These are phyloP conservation scores for Cheilosia impressa DNA, from an alignment of 2,888 invertebrate species.

Conservation along the genomic window DNA sequence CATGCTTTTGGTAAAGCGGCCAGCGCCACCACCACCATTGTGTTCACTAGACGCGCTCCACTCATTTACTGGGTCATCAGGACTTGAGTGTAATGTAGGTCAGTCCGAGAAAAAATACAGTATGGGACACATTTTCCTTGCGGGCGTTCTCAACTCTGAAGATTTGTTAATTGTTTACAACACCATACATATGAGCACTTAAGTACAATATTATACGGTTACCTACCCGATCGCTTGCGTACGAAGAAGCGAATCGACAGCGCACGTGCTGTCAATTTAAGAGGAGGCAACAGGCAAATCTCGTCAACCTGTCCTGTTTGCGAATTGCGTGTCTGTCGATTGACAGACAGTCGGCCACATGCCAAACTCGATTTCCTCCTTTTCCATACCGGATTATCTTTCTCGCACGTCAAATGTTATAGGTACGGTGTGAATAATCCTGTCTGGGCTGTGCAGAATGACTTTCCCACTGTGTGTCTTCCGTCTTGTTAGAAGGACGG, in stretches of 20 bases:
- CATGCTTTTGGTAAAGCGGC: too few relatives aligned
- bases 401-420: conserved; percentile 39
- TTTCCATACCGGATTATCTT: conserved; percentile 50
- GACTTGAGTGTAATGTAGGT: conserved; percentile 28
- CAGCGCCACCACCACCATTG: too few relatives aligned
- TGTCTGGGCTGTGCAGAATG: conserved; percentile 30
- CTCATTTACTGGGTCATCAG: too few relatives aligned
- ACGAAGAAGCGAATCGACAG: conserved; percentile 70
- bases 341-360: conserved; percentile 67
- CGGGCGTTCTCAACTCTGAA: conserved; percentile 57
- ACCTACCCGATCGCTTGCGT: conserved; percentile 64
- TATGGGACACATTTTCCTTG: conserved; percentile 41
- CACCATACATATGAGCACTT: background rate
- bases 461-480: conserved; percentile 42
- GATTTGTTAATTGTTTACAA: conserved; percentile 58
- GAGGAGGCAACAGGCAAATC: conserved; percentile 56
- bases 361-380: conserved; percentile 52
- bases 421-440: conserved; percentile 49
- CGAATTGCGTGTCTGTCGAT: conserved; percentile 66
- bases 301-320: conserved; percentile 72
- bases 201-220: background rate
- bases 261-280: conserved; percentile 73
- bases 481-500: conserved; percentile 58
- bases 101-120: conserved; percentile 17
- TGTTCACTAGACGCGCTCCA: too few relatives aligned